Evolutionary conservation across 2,888 invertebrate species (phyloP), one percentile per base, ranked within the genome.

Genomic region (Cremastinae sp.): DNA sequence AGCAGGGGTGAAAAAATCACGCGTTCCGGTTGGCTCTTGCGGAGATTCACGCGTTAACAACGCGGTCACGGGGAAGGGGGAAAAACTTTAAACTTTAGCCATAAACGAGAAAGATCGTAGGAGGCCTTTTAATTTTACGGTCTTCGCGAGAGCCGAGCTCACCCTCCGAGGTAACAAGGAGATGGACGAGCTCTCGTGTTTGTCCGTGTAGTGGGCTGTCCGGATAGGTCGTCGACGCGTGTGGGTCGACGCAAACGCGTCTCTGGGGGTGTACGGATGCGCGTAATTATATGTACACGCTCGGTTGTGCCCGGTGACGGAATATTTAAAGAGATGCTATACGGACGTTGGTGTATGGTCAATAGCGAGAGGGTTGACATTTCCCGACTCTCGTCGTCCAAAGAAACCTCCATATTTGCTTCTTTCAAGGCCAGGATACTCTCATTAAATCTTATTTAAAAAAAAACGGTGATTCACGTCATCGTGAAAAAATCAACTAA

Each of bases 341-440:
- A 2, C 28, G 28, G 28, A 28, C 41, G 75, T 72, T 59, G 64
- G 36, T 62, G 59, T 62, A 49, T 74, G 79, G 66, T 79, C 76
- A 75, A 80, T 79, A 81, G 74, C n/a, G 28, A 70, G 74, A 78
- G 68, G 70, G 76, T 79, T 77, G 80, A 79, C 74, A 75, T 73
- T 75, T 61, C 51, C 75, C 75, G 69, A 71, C 58, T 71, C 16
- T 38, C 10, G 18, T 8, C 10, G 9, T 10, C 16, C 9, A 20
- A 18, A 45, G 16, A 54, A 61, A 53, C 18, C 36, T 43, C 8
- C 18, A 20, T 34, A n/a, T 38, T 34, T 18, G 20, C 54, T n/a
- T 2, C 45, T 54, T 45, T 34, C 41, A 51, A 61, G n/a, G 49
- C 9, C 38, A n/a, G n/a, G n/a, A n/a, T n/a, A 10, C 16, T 38